These are phyloP conservation scores for Aleiodes alternator DNA, from an alignment of 2,888 invertebrate genomes.

Conservation along the genomic window DNA sequence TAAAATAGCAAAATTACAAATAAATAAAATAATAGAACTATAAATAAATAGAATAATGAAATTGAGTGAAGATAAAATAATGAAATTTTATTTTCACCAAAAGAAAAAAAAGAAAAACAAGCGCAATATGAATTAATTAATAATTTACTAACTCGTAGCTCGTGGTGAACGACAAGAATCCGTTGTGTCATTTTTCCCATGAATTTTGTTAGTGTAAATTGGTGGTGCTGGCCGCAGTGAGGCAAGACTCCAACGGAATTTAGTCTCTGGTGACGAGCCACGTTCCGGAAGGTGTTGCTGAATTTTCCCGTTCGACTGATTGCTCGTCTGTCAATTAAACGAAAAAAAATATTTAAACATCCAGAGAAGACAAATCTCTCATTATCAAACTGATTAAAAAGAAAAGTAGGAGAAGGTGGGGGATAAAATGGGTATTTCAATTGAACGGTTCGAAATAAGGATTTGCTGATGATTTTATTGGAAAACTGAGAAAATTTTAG, in stretches of 20 bases:
- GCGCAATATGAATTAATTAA: background rate
- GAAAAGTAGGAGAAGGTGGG: background rate
- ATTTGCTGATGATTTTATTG: no score
- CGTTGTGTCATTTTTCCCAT: conserved; percentile 77
- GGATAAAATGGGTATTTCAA: no score
- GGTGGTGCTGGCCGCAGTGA: conserved; percentile 93
- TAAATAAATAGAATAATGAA: no score
- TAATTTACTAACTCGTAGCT: conserved; percentile 62
- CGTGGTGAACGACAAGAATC: conserved; percentile 64
- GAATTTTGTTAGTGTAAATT: conserved; percentile 85
- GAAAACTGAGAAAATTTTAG: no score
- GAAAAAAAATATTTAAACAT: conserved; percentile 14
- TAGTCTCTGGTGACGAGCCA: conserved; percentile 69
- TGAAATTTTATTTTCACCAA: background rate
- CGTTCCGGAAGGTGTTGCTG: conserved; percentile 65
- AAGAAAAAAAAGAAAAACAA: background rate
- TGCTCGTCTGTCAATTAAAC: conserved; percentile 56
- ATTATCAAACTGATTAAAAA: background rate
- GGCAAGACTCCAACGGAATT: conserved; percentile 85
- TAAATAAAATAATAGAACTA: no score
- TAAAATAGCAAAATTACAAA: background rate
- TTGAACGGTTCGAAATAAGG: no score
- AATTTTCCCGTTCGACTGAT: conserved; percentile 67
- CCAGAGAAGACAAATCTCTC: background rate
- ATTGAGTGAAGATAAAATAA: background rate